These are phyloP conservation scores for Cryptocheilus praepositus DNA, from an alignment of 2,888 invertebrate genomes.

Conservation along the genomic window DNA sequence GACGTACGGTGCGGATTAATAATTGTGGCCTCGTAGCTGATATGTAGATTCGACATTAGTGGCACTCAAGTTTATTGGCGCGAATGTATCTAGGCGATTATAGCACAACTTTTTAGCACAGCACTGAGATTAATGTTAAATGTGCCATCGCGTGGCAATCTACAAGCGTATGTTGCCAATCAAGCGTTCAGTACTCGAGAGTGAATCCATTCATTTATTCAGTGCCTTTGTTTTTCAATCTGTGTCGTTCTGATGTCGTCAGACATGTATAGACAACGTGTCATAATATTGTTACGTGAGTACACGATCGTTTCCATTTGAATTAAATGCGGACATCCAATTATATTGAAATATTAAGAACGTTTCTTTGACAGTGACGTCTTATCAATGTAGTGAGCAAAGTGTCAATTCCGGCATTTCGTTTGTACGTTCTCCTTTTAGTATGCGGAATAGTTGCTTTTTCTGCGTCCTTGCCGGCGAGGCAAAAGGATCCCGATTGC, in stretches of 20 bases:
- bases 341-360: too few relatives aligned
- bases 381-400: conserved; percentile 9
- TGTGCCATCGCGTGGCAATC: conserved; percentile 17
- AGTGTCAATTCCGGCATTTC: too few relatives aligned
- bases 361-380: conserved; percentile 2
- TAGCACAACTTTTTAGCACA: conserved; percentile 18
- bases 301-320: conserved; percentile 1
- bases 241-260: conserved; percentile 2
- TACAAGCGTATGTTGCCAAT: conserved; percentile 35
- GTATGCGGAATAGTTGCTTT: neutral
- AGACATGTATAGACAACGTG: conserved; percentile 26
- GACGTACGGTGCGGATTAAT: too few relatives aligned
- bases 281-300: conserved; percentile 34
- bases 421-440: too few relatives aligned
- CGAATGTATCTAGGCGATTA: too few relatives aligned
- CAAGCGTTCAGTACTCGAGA: conserved; percentile 21
- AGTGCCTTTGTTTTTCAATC: conserved; percentile 17
- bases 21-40: too few relatives aligned
- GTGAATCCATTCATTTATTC: conserved; percentile 25
- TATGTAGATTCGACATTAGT: too few relatives aligned
- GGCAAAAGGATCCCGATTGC: conserved; percentile 37
- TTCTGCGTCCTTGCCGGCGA: neutral
- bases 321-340: too few relatives aligned
- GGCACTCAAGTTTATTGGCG: too few relatives aligned
- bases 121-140: conserved; percentile 31